Base-by-base conservation (phyloP, 92 coral and sea anemone genomes). In the Actinostola sp. region DNA sequence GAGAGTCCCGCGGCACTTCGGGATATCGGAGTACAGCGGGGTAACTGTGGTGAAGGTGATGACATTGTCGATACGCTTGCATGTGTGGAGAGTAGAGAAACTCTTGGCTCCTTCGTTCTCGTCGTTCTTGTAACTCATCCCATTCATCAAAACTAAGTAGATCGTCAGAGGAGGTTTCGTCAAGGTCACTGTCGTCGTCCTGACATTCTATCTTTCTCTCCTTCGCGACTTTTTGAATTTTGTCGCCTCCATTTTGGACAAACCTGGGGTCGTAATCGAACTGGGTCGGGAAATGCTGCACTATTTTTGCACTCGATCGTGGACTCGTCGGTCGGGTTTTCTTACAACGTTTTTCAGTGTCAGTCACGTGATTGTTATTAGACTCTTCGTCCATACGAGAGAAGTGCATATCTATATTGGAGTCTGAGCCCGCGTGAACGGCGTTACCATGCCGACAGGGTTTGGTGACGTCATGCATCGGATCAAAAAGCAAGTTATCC, bases 101-200 rank as follows among this genome's bases (percentile, higher is more conserved):
- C 64, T 61, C 74, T 29, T 68, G 69, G 8, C 60, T 61, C 21
- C 63, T 25, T 30, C 63, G 2, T 30, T 57, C n/a, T 1, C 63
- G 36, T 30, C 63, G 24, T 23, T 34, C 42, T 3, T 36, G 53
- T 1, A 30, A 23, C 2, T 65, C 81, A 21, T 75, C 81, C 44
- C 42, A 70, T 34, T 75, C 81, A 43, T 75, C 81, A 26, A 75
- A 75, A 41, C 81, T 75, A 23, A 75, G 21, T 3, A 74, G 71
- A 52, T 75, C 81, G 13, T 63, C 71, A 14, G 70, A 63, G 1
- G 81, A 75, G 6, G 60, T 52, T 34, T 75, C 81, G 15, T 51
- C 60, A 30, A 36, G 60, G 21, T 75, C 72, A 14, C 62, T 43
- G n/a, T 33, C 50, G 2, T 71, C 77, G 24, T 56, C 63, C 13